These are phyloP conservation scores for Megalopta genalis DNA, from an alignment of 1,140 invertebrate species.

Conservation along the genomic window DNA sequence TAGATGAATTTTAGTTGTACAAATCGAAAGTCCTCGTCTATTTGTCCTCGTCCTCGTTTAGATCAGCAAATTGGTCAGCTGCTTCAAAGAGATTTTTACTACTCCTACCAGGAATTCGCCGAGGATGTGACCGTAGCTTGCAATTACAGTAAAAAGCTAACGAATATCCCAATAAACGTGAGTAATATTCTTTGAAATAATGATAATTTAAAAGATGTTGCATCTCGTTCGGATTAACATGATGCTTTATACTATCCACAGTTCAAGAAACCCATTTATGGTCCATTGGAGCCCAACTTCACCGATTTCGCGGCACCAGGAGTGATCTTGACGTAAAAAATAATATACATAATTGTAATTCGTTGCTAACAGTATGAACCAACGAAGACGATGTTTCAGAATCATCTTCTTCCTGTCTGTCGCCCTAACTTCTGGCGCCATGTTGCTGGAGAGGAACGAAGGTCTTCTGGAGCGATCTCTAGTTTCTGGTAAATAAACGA, in stretches of 20 bases:
- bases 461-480: constrained; percentile 93
- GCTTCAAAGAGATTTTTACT: constrained; percentile 87
- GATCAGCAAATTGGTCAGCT: constrained; percentile 95
- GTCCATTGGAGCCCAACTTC: constrained; percentile 90
- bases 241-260: constrained; percentile 68
- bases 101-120: constrained; percentile 87
- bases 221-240: background rate
- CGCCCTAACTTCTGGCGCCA: constrained; percentile 93
- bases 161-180: constrained; percentile 86
- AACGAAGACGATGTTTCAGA: constrained; percentile 80
- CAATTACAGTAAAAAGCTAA: constrained; percentile 85
- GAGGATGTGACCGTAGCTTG: constrained; percentile 84
- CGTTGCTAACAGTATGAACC: background rate
- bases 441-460: constrained; percentile 94
- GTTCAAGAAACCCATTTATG: constrained; percentile 92
- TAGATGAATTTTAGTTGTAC: too few relatives aligned
- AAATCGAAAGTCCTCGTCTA: too few relatives aligned
- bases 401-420: constrained; percentile 97
- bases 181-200: constrained; percentile 61
- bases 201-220: background rate
- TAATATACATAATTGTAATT: constrained; percentile 17
- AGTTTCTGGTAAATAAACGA: constrained; percentile 85
- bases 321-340: constrained; percentile 85
- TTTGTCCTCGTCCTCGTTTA: constrained; percentile 72
- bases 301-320: constrained; percentile 94